Base-by-base conservation (phyloP, 2,888 invertebrate species). In the Anoplius nigerrimus region DNA sequence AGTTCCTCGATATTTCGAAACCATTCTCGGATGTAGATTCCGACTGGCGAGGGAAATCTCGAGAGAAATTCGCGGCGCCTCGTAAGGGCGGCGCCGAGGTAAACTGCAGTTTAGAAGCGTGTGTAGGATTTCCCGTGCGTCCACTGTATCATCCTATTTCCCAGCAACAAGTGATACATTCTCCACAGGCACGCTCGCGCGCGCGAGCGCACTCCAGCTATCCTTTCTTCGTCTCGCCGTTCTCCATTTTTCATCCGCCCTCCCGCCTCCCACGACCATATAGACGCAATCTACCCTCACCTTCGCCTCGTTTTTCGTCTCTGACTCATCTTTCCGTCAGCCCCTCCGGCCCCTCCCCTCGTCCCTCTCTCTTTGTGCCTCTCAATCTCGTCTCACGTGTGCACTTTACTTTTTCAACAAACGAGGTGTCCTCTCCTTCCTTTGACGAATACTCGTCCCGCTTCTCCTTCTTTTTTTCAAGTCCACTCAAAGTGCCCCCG, bases 151-250 rank as follows among this genome's bases (percentile, higher is more conserved):
- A 46, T 69, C 56, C 27, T 27, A 55, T 55, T 62, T 62, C 48
- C 66, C 72, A 75, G 77, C 77, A 77, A 77, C 75, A 77, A 77
- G 77, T 77, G 75, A 71, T 64, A 66, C 59, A 16, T 22, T 54
- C 57, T 55, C 48, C n/a, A n/a, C n/a, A n/a, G n/a, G n/a, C n/a
- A n/a, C n/a, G n/a, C n/a, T n/a, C n/a, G n/a, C n/a, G n/a, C n/a
- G n/a, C n/a, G n/a, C n/a, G n/a, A n/a, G 22, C 51, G 55, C 34
- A 18, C 15, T 22, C 54, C 24, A 22, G 16, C 20, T 34, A 16
- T 27, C 42, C 13, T 18, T 55, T 18, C 34, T 56, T 57, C 42
- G 45, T 48, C 48, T 16, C 48, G 1, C 16, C 48, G 11, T 34
- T 34, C 34, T 34, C 18, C 16, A 16, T 48, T 48, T 48, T 48